Conservation (phyloP, 2,888 invertebrate genomes). For the Drosophila suboccidentalis region DNA sequence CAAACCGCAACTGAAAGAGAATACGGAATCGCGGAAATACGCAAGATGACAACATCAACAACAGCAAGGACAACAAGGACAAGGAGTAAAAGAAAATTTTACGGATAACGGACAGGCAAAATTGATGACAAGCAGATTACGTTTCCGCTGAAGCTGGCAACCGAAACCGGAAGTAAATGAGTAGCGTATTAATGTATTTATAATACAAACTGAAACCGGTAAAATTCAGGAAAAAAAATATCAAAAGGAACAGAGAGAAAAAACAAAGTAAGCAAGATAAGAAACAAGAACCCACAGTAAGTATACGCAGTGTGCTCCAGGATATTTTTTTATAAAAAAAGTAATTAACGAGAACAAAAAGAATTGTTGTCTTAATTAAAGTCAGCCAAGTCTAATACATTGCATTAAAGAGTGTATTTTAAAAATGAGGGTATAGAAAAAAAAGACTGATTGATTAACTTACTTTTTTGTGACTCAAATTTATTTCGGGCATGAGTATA, state of each 20-base stretch:
- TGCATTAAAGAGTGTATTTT: neutral
- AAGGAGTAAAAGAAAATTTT: constrained; percentile 39
- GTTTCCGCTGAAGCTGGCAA: constrained; percentile 77
- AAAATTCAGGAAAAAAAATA: constrained; percentile 15
- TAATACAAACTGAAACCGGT: constrained; percentile 42
- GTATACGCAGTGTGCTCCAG: constrained; percentile 1
- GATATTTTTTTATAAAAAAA: neutral
- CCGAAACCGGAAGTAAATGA: constrained; percentile 64
- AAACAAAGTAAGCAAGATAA: constrained; percentile 25
- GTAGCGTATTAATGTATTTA: constrained; percentile 69
- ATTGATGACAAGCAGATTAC: constrained; percentile 81
- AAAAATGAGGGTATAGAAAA: neutral
- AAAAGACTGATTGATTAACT: neutral
- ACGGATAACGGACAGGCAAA: constrained; percentile 39
- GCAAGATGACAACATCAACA: constrained; percentile 62
- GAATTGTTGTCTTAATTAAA: neutral
- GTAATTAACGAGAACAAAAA: neutral
- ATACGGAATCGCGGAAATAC: constrained; percentile 70
- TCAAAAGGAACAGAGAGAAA: constrained; percentile 32
- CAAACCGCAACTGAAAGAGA: constrained; percentile 66
- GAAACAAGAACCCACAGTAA: neutral
- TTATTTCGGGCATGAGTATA: constrained; percentile 16
- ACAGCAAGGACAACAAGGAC: constrained; percentile 19
- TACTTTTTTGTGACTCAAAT: neutral
- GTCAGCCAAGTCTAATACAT: constrained; percentile 4